Percentiles rank a stretch among this genome's conserved stretches.
Evolutionary conservation across 1,140 invertebrate genomes (phyloP).

Genomic region (Uloborus diversus): DNA sequence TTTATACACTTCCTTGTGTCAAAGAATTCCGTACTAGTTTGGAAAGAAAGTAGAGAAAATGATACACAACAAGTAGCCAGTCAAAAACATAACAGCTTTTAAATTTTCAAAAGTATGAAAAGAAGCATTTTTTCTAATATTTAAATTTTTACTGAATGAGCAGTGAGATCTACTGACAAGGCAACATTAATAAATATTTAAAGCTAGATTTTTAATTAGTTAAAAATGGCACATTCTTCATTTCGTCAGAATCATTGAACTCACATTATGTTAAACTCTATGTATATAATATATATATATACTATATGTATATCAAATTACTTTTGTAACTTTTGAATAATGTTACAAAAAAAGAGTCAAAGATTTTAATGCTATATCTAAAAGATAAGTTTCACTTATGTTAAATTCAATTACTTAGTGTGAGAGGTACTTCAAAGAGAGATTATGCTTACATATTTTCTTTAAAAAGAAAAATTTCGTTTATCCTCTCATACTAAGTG

Average conservation of each 20-base stretch:
- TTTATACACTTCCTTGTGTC: conserved; percentile 46
- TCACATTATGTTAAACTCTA: conserved; percentile 8
- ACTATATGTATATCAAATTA: conserved; percentile 11
- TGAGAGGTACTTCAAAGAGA: conserved; percentile 9
- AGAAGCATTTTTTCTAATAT: conserved; percentile 36
- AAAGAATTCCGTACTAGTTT: conserved; percentile 29
- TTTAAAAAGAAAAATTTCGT: conserved; percentile 41
- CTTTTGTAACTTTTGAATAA: conserved; percentile 14
- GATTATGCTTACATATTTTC: conserved; percentile 23
- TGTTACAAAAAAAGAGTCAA: background rate
- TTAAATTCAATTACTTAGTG: conserved; percentile 22
- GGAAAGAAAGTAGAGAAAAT: conserved; percentile 30
- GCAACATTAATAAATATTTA: background rate
- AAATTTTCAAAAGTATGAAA: conserved; percentile 17
- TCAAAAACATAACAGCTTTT: conserved; percentile 3
- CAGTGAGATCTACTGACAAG: conserved; percentile 32
- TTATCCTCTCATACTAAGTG: conserved; percentile 35
- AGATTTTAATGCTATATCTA: conserved; percentile 14
- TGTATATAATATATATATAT: no score
- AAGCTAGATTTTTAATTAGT: background rate
- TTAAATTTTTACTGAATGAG: conserved; percentile 47
- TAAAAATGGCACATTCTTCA: background rate
- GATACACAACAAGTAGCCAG: conserved; percentile 41
- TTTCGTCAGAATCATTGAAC: conserved; percentile 4
- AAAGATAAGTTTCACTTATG: conserved; percentile 11